A percentile compares a stretch with the other conserved stretches of the same genome.
Conservation (phyloP, 92 coral and sea anemone species). For the Phenganax marumi region DNA sequence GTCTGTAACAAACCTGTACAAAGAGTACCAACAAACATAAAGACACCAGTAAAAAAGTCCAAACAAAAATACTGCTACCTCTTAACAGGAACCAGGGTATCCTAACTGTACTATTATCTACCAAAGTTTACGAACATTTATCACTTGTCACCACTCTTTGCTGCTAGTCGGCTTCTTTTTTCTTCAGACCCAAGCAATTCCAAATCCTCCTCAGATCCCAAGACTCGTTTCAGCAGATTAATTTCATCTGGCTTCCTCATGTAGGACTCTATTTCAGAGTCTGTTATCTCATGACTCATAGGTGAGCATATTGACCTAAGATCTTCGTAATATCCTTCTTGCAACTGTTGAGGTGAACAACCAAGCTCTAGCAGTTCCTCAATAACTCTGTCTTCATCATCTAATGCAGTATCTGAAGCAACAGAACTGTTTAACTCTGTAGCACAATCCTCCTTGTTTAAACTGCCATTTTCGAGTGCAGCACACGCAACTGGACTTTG, state of each 20-base stretch:
- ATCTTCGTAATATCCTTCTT: conserved; percentile 31
- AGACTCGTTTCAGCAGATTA: conserved; percentile 6
- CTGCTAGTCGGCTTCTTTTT: too few species aligned
- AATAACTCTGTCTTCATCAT: conserved; percentile 25
- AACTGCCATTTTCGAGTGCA: not conserved
- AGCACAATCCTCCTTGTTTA: not conserved
- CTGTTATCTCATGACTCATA: conserved; percentile 9
- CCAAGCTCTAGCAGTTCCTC: conserved; percentile 34
- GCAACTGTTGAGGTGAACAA: conserved; percentile 19
- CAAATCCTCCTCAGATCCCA: not conserved
- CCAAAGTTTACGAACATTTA: too few species aligned
- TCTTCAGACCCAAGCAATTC: too few species aligned
- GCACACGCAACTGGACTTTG: not conserved
- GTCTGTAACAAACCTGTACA: too few species aligned
- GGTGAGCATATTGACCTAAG: not conserved
- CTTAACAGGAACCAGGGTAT: too few species aligned
- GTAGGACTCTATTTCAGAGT: conserved; percentile 29
- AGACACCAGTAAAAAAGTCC: too few species aligned
- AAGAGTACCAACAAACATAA: too few species aligned
- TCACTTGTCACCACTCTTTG: too few species aligned
- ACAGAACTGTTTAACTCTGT: not conserved
- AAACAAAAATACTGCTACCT: too few species aligned
- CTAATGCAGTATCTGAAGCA: not conserved
- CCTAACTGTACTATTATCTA: too few species aligned
- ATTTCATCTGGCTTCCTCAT: conserved; percentile 34